Percentiles rank a stretch among this genome's conserved stretches.
These are phyloP conservation scores for Propithecus deckenii DNA, from an alignment of 2,797 vertebrate genomes.

Conservation along the genomic window DNA sequence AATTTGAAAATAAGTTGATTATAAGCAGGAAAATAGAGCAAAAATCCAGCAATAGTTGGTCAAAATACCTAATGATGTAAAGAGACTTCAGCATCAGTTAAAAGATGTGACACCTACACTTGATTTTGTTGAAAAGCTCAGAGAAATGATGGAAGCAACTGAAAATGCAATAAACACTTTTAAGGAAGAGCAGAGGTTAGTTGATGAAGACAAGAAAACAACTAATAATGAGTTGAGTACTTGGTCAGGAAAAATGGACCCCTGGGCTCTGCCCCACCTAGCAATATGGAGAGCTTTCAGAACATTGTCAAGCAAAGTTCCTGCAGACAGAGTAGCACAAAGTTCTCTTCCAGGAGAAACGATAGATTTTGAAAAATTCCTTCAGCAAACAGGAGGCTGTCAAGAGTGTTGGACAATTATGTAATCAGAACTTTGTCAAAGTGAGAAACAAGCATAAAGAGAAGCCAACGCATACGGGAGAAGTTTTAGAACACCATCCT, in stretches of 20 bases:
- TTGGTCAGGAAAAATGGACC: constrained; percentile 90
- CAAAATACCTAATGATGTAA: constrained; percentile 90
- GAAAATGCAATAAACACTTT: constrained; percentile 88
- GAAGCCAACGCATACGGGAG: constrained; percentile 81
- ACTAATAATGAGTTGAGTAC: constrained; percentile 86
- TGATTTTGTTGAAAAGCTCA: constrained; percentile 86
- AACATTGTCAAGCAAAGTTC: constrained; percentile 76
- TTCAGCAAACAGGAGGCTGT: constrained; percentile 87
- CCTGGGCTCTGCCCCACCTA: constrained; percentile 80
- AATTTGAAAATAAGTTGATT: too few species aligned
- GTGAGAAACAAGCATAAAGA: constrained; percentile 87
- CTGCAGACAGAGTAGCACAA: constrained; percentile 61
- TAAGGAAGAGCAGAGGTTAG: constrained; percentile 88
- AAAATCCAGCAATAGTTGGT: constrained; percentile 89
- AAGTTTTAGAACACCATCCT: constrained; percentile 86
- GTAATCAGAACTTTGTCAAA: constrained; percentile 90
- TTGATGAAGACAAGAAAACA: constrained; percentile 88
- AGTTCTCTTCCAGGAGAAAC: constrained; percentile 85
- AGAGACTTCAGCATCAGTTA: constrained; percentile 48
- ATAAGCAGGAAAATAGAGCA: constrained; percentile 77
- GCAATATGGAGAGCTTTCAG: constrained; percentile 67
- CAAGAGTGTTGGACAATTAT: constrained; percentile 90
- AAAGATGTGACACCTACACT: neutral
- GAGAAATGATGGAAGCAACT: constrained; percentile 89
- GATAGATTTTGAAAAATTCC: constrained; percentile 87